Evolutionary conservation across 2,797 vertebrate species (phyloP).

Genomic region (Buceros bicornis): DNA sequence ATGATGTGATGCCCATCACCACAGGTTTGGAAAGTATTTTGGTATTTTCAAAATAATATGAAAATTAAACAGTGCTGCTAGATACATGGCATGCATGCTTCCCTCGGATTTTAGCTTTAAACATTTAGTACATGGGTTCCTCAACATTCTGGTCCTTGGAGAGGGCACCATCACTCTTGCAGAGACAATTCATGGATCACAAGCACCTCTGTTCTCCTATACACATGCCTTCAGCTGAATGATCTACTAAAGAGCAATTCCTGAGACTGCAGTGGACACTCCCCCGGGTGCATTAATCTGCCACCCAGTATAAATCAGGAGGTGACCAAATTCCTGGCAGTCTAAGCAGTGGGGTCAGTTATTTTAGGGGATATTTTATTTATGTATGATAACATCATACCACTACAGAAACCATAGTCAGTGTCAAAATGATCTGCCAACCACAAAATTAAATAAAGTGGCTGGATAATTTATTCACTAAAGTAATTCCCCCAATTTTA

Average conservation of each 20-base stretch:
- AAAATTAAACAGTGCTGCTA: background rate
- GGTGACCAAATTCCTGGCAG: background rate
- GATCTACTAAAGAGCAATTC: background rate
- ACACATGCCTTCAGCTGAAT: background rate
- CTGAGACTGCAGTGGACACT: background rate
- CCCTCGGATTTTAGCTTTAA: background rate
- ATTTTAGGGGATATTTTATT: background rate
- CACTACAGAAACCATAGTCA: background rate
- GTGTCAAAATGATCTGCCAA: background rate
- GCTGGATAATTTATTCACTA: background rate
- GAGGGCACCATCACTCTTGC: background rate
- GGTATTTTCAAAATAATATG: background rate
- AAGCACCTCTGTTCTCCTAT: background rate
- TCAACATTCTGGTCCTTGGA: background rate
- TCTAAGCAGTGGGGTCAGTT: background rate
- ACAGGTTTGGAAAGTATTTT: background rate
- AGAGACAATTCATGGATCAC: background rate
- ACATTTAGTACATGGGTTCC: background rate
- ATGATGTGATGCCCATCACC: background rate
- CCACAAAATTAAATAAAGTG: background rate
- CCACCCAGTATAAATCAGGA: background rate
- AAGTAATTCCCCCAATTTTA: background rate
- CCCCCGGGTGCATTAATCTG: background rate
- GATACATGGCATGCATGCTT: rapidly evolving
- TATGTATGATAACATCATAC: background rate